Evolutionary conservation across 2,113 vertebrate species (phyloP), one percentile per base, ranked within the genome.

Genomic region (Channa maculata): DNA sequence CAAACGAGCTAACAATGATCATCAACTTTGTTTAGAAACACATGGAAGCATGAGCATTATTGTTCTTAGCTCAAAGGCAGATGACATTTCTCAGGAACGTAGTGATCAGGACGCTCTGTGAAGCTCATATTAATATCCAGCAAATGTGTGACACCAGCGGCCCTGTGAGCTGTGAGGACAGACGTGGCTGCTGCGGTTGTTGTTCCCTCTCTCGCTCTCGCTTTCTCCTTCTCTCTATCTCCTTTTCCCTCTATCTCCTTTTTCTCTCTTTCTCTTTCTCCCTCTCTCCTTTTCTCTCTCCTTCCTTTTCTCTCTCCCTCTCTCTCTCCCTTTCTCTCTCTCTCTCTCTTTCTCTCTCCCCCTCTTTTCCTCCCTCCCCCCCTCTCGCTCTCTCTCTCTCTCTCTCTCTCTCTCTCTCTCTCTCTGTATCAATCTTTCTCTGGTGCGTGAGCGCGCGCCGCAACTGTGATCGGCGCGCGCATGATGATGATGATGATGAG

Each of bases 401-500:
- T 8, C 43, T 36, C 45, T 43, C 45, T 11, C 45, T 33, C 37
- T 11, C 46, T 66, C n/a, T 33, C 48, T 34, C 12, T n/a, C 48
- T 3, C 37, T 76, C 75, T 49, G 33, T 36, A 73, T 81, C 87
- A 65, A 62, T 81, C 53, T 48, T 50, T 55, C 71, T 75, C 1
- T 41, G 46, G 57, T 51, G 69, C 74, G 86, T 75, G 89, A 78
- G 80, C 87, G 88, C 79, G 86, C 87, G 8, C 75, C 38, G 78
- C 76, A 77, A 62, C 82, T 84, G 51, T 86, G 86, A 80, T 79
- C 66, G 39, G 77, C 71, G 89, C 84, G 87, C 79, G 80, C 24
- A 90, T 87, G 88, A 90, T 24, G 44, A 62, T 71, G 86, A 76
- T 83, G 90, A 85, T 91, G 91, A 90, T 87, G 88, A 90, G 89